Base-by-base conservation (phyloP, 2,797 vertebrate genomes). In the Pygocentrus nattereri region DNA sequence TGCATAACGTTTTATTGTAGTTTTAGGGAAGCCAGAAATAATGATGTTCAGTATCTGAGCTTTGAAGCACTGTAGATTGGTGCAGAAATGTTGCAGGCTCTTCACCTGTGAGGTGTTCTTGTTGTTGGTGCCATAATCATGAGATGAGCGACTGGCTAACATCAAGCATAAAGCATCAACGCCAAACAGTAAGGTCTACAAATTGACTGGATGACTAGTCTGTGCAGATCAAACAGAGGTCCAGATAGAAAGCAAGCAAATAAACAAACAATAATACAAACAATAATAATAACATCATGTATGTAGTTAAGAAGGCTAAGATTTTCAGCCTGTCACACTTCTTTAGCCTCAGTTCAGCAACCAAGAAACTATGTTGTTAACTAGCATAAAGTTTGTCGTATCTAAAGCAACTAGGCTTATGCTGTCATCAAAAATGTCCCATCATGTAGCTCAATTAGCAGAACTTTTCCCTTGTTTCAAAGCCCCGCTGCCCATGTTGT, bases 381-480 rank as follows among this genome's bases (percentile, higher is more conserved):
- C 49, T 65, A 68, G 62, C 34, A 27, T 67, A 58, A 74, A 67
- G 49, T 67, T 74, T 74, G 62, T 80, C 25, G 38, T 65, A 30
- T 67, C 38, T 65, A 67, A 41, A 31, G 5, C 12, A 54, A 21
- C 62, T 31, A 44, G 67, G 59, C 54, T 81, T 21, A 54, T 65
- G 19, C 52, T 69, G 59, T 56, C 62, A 75, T 81, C 79, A 81
- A 58, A 67, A 74, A 74, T 75, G 74, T 75, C 52, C 54, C 27
- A 61, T 8, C 65, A 10, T 59, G 62, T 38, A 41, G 27, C 61
- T 23, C 75, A 69, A 81, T 81, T 75, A 81, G 73, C 41, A 11
- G 21, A 58, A 74, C 78, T 73, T 70, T 74, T 44, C 71, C 27
- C 78, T 67, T 41, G 61, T 74, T 81, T 49, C 50, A 75, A 59